Percentiles rank a stretch among this genome's conserved stretches.
Evolutionary conservation across 2,797 vertebrate species (phyloP).

Genomic region (Chlorospingus semifuscus): DNA sequence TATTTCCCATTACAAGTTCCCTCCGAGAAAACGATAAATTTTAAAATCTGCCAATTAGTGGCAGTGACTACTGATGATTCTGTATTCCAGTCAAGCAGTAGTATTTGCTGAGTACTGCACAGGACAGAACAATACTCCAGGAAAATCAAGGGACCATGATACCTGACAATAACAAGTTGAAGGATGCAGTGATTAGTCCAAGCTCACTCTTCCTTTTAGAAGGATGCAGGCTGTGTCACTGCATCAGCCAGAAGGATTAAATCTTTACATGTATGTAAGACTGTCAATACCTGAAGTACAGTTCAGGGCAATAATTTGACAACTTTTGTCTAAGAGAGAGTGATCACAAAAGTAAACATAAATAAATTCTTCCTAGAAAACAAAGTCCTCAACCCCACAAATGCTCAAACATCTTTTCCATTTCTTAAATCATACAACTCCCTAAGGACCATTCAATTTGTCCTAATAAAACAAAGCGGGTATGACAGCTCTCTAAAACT

Average conservation of each 20-base stretch:
- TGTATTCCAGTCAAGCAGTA: background rate
- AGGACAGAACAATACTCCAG: background rate
- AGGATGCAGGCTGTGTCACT: background rate
- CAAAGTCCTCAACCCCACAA: background rate
- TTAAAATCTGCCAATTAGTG: conserved; percentile 10
- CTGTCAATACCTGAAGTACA: background rate
- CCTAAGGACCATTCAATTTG: background rate
- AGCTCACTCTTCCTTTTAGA: background rate
- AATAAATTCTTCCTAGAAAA: background rate
- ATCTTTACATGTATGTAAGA: background rate
- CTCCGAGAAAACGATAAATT: background rate
- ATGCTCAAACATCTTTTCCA: background rate
- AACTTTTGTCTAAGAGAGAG: background rate
- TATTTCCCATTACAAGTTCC: background rate
- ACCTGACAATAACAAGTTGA: background rate
- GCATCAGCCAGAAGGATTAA: background rate
- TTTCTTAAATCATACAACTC: background rate
- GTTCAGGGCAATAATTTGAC: background rate
- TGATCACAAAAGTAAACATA: background rate
- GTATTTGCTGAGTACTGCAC: background rate
- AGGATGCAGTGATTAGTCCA: background rate
- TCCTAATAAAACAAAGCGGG: background rate
- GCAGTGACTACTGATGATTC: background rate
- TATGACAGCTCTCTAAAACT: background rate
- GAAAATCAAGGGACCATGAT: background rate